These are phyloP conservation scores for Phyllotreta cruciferae DNA, from an alignment of 2,888 invertebrate species.

Conservation along the genomic window DNA sequence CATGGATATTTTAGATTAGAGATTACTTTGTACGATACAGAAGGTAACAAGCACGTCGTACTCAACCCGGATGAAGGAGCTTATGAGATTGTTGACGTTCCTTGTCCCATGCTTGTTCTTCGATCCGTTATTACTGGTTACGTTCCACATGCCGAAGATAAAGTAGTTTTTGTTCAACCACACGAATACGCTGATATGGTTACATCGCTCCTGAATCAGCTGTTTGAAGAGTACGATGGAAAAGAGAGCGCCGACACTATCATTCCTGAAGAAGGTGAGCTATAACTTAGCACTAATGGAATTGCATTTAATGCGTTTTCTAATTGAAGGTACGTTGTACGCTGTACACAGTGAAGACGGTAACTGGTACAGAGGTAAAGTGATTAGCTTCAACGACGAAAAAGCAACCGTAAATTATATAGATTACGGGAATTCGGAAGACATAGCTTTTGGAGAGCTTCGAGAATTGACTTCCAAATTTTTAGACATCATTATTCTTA, in stretches of 20 bases:
- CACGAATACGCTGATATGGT: conserved; percentile 62
- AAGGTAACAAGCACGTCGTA: conserved; percentile 62
- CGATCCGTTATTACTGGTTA: conserved; percentile 67
- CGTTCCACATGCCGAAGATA: conserved; percentile 66
- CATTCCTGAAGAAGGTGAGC: conserved; percentile 61
- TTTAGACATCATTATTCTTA: conserved; percentile 48
- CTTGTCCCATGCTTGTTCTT: conserved; percentile 71
- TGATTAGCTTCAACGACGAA: conserved; percentile 60
- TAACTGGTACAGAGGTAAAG: conserved; percentile 75
- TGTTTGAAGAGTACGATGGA: conserved; percentile 67
- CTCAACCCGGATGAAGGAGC: conserved; percentile 65
- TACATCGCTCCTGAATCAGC: conserved; percentile 59
- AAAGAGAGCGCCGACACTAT: conserved; percentile 57
- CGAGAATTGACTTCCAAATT: conserved; percentile 50
- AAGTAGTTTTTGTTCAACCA: conserved; percentile 71
- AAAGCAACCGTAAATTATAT: conserved; percentile 66
- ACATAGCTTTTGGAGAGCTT: conserved; percentile 55
- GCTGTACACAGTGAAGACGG: conserved; percentile 66
- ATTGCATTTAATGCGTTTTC: conserved; percentile 2
- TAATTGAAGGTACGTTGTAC: conserved; percentile 61
- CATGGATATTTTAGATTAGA: conserved; percentile 64
- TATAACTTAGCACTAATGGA: conserved; percentile 28
- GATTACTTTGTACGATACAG: conserved; percentile 69
- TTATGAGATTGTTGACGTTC: conserved; percentile 61
- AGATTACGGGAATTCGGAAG: conserved; percentile 77